Base-by-base conservation (phyloP, 2,113 vertebrate species). In the Agapornis roseicollis region DNA sequence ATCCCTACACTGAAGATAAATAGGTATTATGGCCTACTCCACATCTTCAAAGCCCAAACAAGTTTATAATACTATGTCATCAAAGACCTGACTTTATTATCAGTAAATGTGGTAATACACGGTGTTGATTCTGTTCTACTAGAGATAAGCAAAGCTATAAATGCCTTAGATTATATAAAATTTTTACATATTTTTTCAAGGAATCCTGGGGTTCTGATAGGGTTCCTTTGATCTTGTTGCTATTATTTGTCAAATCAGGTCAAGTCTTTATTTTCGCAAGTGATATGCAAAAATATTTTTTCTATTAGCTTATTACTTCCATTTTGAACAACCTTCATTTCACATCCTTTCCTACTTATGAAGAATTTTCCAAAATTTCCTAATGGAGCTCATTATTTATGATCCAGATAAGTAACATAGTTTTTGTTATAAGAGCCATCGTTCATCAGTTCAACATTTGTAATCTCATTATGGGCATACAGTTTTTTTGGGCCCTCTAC, bases 401-500 rank as follows among this genome's bases (percentile, higher is more conserved):
- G 9, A 44, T 60, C 9, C 20, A 65, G 5, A 8, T 41, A 79
- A 66, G 28, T 78, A 85, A 23, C 20, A 84, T 3, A 8, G 41
- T 42, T 9, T 81, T 79, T 50, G 1, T 79, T 82, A 27, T 7
- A 82, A 55, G 24, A 52, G 65, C 27, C 69, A 3, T 19, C 78
- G 25, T 53, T 70, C 28, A 60, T 33, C 24, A 17, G 13, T 86
- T 46, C 12, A 71, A 22, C 6, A 10, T 8, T 12, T 55, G 14
- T 18, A 79, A 49, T 41, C 10, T 27, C 39, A 20, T 27, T 31
- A 37, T 6, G 28, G 9, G 22, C 22, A 17, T 24, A 37, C 0
- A 35, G 49, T 2, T 0, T 44, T 49, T 70, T 25, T 4, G 4
- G 7, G 23, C 1, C 2, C 3, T 47, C 23, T 73, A 55, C 37